Conservation (phyloP, 1,140 invertebrate genomes). For the Sarcophaga bullata region DNA sequence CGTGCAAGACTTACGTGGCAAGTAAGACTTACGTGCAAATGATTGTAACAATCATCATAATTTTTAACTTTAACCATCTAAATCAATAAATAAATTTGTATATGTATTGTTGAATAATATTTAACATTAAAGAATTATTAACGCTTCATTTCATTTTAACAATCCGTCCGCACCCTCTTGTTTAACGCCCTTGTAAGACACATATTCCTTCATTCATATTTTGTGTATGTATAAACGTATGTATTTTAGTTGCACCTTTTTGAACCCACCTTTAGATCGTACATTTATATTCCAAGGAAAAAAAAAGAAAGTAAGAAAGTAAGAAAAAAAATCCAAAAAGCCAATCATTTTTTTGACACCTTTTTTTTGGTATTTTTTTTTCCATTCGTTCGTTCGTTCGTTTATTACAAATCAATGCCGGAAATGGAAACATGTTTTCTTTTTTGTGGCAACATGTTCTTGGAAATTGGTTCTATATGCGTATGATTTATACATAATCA, state of each 20-base stretch:
- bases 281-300: too few relatives aligned
- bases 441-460: slow-evolving; percentile 34
- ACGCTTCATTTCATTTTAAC: slow-evolving; percentile 1
- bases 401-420: slow-evolving; percentile 10
- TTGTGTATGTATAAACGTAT: not conserved
- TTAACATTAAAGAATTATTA: not conserved
- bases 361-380: not conserved
- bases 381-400: not conserved
- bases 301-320: too few relatives aligned
- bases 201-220: too few relatives aligned
- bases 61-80: too few relatives aligned
- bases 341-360: slow-evolving; percentile 37
- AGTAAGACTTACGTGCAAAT: too few relatives aligned
- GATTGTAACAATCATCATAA: too few relatives aligned
- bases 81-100: not conserved
- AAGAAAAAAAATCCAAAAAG: not conserved
- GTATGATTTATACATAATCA: not conserved
- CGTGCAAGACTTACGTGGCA: too few relatives aligned
- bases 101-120: slow-evolving; percentile 2
- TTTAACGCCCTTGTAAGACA: too few relatives aligned
- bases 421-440: slow-evolving; percentile 28
- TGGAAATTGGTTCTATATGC: not conserved
- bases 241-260: slow-evolving; percentile 1
- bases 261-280: not conserved
- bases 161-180: too few relatives aligned